Base-by-base conservation (phyloP, 2,797 vertebrate species). In the Zonotrichia albicollis region DNA sequence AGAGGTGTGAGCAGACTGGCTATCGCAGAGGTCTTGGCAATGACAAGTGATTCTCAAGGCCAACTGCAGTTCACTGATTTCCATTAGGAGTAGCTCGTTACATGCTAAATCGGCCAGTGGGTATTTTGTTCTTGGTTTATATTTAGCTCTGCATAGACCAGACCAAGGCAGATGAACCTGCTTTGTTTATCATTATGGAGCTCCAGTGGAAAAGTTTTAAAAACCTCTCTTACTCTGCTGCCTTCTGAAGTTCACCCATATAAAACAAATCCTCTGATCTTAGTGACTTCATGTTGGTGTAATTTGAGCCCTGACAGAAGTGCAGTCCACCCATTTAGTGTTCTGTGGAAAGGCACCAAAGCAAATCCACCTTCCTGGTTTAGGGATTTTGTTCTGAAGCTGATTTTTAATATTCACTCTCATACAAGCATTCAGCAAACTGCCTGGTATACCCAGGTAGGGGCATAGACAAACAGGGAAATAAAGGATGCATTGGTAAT, bases 41-140 rank as follows among this genome's bases (percentile, higher is more conserved):
- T 87, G 87, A 87, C 64, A 84, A 86, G 83, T 45, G 68, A 58
- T 89, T 90, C 86, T 87, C 77, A 70, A 94, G 95, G 87, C 87
- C 90, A 93, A 40, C 30, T 64, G 64, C 87, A 84, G 84, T 57
- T 94, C 72, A 68, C 75, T 80, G 93, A 84, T 77, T 84, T 61
- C 85, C 80, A 79, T 93, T 73, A 80, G 71, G 88, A 93, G 88
- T 12, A 88, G 76, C 83, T 96, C 73, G 51, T 95, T 93, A 67
- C 70, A 60, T 58, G 66, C 73, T 89, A 65, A 86, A 86, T 55
- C 7, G 9, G 67, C 76, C 82, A 29, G 53, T 51, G 77, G 46
- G 34, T 68, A 15, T 86, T 91, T 93, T 84, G 61, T 67, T 91
- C 71, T 58, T 48, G 32, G 40, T 80, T 92, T 84, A 17, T 91